Base-by-base conservation (phyloP, 1,140 invertebrate genomes). In the Planococcus citri region DNA sequence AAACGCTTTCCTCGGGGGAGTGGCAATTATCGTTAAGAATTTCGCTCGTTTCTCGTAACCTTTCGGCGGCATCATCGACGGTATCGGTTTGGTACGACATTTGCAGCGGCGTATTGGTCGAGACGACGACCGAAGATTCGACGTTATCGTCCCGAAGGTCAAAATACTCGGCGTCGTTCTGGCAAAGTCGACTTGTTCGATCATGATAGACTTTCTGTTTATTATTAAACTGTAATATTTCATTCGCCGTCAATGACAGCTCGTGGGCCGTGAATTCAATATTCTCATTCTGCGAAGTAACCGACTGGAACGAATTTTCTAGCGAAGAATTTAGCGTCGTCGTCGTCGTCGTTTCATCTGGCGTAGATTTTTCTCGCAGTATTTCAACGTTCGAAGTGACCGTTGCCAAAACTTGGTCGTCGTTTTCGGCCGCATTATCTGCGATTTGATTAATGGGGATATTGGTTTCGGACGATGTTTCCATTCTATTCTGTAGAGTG, bases 201-300 rank as follows among this genome's bases (percentile, higher is more conserved):
- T 51, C 41, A 20, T 51, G 41, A 51, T 51, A 51, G 12, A 20
- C n/a, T 51, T 51, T 51, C 41, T 51, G 41, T 14, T 14, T 51
- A 51, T 51, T 51, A 51, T 51, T 14, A 51, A 51, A 51, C 41
- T 51, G 41, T 51, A 51, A 51, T 51, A 51, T 51, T 51, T 51
- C 41, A 51, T 51, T 20, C 17, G 4, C n/a, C 33, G 33, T 6
- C 3, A 33, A 12, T 51, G 41, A 51, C 41, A 51, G 41, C 17
- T 20, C 12, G n/a, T 51, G 41, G n/a, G 41, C 10, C 17, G 41
- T 17, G 41, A 51, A 51, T 51, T 51, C 41, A 6, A 51, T 51
- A 51, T n/a, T 51, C 17, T 51, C 41, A 3, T 51, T 51, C 17
- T 51, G 41, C 41, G 41, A 51, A 17, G n/a, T 20, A 51, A 51